phyloP scores from a whole-genome alignment of 2,888 invertebrate genomes.

The Eupithecia dodoneata region DNA sequence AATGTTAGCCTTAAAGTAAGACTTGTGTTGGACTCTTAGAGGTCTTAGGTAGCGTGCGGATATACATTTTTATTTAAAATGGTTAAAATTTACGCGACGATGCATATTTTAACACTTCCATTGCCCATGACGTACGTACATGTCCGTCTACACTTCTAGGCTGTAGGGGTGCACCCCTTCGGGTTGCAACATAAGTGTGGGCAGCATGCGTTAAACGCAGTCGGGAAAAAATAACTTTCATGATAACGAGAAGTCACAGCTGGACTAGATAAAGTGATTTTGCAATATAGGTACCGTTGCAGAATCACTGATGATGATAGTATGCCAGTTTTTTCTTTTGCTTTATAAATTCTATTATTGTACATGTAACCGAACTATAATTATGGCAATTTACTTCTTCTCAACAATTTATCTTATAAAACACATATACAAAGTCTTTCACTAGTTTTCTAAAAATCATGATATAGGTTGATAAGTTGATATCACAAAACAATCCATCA shows the following conservation, averaged over 20 bases:
- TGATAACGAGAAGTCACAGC: neutral
- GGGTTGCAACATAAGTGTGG: too few relatives aligned
- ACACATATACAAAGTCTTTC: neutral
- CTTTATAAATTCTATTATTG: neutral
- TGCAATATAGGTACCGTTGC: neutral
- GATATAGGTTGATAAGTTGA: neutral
- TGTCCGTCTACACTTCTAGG: too few relatives aligned
- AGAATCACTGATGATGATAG: too few relatives aligned
- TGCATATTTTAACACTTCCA: neutral
- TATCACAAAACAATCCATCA: neutral
- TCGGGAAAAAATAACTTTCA: neutral
- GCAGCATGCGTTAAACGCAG: neutral
- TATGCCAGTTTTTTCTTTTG: too few relatives aligned
- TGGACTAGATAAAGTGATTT: neutral
- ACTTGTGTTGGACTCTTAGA: neutral
- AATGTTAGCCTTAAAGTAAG: neutral
- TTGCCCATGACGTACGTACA: too few relatives aligned
- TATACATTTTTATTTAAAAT: neutral
- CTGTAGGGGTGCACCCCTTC: too few relatives aligned
- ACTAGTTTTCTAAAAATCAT: neutral
- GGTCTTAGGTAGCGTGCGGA: neutral
- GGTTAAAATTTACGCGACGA: neutral
- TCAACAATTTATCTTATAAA: neutral
- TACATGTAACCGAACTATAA: neutral
- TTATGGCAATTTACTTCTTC: neutral